Evolutionary conservation across 2,888 invertebrate species (phyloP), one percentile per base, ranked within the genome.

Genomic region (Acrobasis consociella): DNA sequence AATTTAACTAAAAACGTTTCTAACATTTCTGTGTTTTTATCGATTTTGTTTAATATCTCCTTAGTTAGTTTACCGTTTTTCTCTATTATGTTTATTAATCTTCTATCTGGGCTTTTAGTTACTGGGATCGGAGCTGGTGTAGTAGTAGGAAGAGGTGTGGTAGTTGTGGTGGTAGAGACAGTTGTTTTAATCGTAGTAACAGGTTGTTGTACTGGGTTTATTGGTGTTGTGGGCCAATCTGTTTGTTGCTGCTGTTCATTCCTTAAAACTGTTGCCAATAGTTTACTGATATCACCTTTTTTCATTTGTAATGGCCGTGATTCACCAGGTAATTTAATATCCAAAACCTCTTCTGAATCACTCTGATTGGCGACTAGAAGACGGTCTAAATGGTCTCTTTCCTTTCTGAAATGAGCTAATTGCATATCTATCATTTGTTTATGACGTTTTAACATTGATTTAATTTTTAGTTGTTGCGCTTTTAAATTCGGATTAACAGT

Each of bases 21-120:
- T 10, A 91, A 62, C 13, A 87, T 71, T 22, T 82, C 77, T 0
- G 90, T 89, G 53, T 91, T 91, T 62, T 67, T 77, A 46, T 89
- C 85, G 0, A 91, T 84, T 67, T 86, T 87, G n/a, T 75, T 77
- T 16, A 91, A 65, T 15, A 91, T 85, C 67, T 82, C 79, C 16
- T 78, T 78, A 0, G 89, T 88, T 9, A 86, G 58, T 17, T 82
- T 81, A 2, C 85, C 84, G n/a, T 86, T 86, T 60, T 74, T 72
- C 62, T 83, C 76, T 10, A 87, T 81, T 0, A 77, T 76, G 0
- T 68, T 70, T 1, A 83, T 64, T 2, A 85, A 69, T 64, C 76
- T 75, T 0, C 61, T 65, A 65, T 75, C 67, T 3, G 61, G 51
- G 9, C 73, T 64, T 52, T 62, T 68, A 5, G 67, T 17, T 31